A percentile compares a stretch with the other conserved stretches of the same genome.
phyloP scores from a whole-genome alignment of 2,797 vertebrate species.

The Liparis tanakae region DNA sequence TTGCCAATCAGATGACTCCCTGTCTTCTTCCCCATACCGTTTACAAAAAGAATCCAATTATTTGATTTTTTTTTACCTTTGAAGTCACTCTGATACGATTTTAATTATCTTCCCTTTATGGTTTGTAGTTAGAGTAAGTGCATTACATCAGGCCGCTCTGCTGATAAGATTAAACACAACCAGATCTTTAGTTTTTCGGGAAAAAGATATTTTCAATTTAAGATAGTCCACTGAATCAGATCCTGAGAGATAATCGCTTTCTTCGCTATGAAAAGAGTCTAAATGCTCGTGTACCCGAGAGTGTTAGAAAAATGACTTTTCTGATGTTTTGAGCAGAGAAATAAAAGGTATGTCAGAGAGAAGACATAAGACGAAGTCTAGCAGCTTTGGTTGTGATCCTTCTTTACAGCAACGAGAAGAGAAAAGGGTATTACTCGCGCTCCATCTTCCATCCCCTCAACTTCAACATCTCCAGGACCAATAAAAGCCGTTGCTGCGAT shows the following conservation, averaged over 20 bases:
- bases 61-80: constrained; percentile 11
- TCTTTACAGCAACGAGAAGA: constrained; percentile 12
- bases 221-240: constrained; percentile 26
- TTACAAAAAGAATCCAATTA: neutral
- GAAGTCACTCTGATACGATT: constrained; percentile 33
- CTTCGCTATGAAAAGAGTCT: neutral
- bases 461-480: constrained; percentile 25
- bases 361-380: neutral
- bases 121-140: constrained; percentile 32
- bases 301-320: neutral
- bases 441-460: constrained; percentile 17
- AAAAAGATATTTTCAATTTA: constrained; percentile 24
- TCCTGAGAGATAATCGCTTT: neutral
- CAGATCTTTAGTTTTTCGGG: constrained; percentile 23
- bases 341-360: constrained; percentile 4
- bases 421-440: constrained; percentile 7
- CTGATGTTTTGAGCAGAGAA: neutral
- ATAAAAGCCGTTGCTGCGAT: constrained; percentile 37
- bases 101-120: constrained; percentile 27
- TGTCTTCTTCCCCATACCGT: neutral
- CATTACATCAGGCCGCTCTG: constrained; percentile 31
- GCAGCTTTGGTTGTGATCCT: neutral
- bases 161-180: constrained; percentile 53
- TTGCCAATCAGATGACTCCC: constrained; percentile 37
- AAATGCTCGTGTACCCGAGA: neutral